These are phyloP conservation scores for Uloborus diversus DNA, from an alignment of 1,140 invertebrate genomes.

Conservation along the genomic window DNA sequence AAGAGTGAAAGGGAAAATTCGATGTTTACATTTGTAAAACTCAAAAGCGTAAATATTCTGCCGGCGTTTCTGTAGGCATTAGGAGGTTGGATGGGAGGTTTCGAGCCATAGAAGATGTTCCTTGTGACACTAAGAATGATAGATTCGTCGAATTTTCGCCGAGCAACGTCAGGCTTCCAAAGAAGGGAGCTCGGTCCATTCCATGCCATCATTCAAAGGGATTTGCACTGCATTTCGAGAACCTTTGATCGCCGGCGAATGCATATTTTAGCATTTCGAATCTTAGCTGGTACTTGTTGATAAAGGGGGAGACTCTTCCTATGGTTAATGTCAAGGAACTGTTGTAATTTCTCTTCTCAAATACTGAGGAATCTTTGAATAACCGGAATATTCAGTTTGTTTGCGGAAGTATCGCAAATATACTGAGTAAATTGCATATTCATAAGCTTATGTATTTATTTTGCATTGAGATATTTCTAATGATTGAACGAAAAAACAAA, in stretches of 20 bases:
- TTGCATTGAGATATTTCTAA: too few species aligned
- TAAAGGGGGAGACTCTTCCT: background rate
- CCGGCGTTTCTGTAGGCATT: conserved; percentile 15
- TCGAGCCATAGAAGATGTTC: conserved; percentile 21
- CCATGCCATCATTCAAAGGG: conserved; percentile 35
- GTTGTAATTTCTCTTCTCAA: background rate
- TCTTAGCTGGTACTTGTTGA: background rate
- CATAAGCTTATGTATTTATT: too few species aligned
- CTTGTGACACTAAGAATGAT: conserved; percentile 32
- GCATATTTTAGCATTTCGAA: background rate
- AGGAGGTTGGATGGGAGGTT: background rate
- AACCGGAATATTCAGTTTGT: too few species aligned
- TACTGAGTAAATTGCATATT: too few species aligned
- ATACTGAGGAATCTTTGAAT: too few species aligned
- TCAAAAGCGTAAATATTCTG: conserved; percentile 33
- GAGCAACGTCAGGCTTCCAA: too few species aligned
- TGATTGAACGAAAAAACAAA: too few species aligned
- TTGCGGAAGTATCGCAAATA: too few species aligned
- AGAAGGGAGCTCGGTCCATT: too few species aligned
- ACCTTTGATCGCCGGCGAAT: background rate
- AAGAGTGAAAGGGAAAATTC: background rate
- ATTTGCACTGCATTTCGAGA: background rate
- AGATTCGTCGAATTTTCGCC: conserved; percentile 10
- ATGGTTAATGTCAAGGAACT: conserved; percentile 7
- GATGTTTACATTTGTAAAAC: conserved; percentile 33